Conservation (phyloP, 2,113 vertebrate genomes). For the Gavia stellata region DNA sequence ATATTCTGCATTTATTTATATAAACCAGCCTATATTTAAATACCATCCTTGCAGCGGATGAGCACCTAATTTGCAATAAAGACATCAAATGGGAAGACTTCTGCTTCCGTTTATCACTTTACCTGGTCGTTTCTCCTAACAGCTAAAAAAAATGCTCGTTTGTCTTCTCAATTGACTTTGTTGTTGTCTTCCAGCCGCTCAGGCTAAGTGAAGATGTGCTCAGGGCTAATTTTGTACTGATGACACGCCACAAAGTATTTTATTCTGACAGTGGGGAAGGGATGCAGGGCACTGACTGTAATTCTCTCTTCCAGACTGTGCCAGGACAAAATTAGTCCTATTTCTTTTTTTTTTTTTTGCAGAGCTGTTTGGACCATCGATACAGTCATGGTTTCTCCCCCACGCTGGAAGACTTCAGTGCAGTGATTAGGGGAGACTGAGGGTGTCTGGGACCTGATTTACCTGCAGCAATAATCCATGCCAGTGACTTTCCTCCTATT, state of each 20-base stretch:
- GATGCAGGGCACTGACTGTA: background rate
- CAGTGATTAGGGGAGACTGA: background rate
- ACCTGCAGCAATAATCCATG: background rate
- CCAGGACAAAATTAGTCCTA: background rate
- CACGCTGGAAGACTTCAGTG: fast-evolving
- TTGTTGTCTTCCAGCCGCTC: background rate
- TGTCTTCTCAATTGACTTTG: background rate
- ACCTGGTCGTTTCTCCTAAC: background rate
- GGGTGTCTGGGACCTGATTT: background rate
- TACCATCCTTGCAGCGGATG: background rate
- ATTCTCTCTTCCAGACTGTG: background rate
- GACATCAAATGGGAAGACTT: background rate
- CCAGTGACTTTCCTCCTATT: background rate
- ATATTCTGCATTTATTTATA: background rate
- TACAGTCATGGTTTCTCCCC: background rate
- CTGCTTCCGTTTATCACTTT: background rate
- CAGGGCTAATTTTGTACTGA: background rate
- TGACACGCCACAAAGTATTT: background rate
- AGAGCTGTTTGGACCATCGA: background rate
- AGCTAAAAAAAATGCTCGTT: background rate
- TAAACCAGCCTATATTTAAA: background rate
- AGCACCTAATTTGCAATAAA: background rate
- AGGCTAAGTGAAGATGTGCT: background rate
- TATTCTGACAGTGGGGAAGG: background rate
- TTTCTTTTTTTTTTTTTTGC: background rate